A percentile compares a stretch with the other conserved stretches of the same genome.
Conservation (phyloP, 1,140 invertebrate species). For the Trachymyrmex septentrionalis region DNA sequence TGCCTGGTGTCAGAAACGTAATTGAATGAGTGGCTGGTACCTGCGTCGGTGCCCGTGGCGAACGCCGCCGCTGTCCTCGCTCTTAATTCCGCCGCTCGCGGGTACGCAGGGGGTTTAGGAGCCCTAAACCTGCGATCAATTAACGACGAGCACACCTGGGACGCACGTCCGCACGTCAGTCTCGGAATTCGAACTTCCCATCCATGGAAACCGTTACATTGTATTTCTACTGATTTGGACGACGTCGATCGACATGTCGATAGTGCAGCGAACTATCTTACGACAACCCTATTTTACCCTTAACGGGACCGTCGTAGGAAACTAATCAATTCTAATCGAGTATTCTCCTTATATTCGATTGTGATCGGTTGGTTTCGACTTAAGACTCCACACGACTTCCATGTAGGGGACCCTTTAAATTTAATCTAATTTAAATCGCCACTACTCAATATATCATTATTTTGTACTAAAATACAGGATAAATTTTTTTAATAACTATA, state of each 20-base stretch:
- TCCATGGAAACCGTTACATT: not conserved
- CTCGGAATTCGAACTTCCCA: constrained; percentile 53
- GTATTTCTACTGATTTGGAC: not conserved
- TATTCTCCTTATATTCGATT: no score
- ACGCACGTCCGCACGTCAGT: constrained; percentile 62
- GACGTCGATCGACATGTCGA: not conserved
- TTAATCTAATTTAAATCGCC: no score
- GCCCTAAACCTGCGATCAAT: constrained; percentile 84
- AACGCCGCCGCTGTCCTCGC: constrained; percentile 80
- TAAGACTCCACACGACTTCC: no score
- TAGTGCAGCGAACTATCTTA: not conserved
- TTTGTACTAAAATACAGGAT: no score
- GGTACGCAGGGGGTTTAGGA: constrained; percentile 66
- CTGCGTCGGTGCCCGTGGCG: constrained; percentile 80
- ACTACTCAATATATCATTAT: no score
- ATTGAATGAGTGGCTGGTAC: constrained; percentile 84
- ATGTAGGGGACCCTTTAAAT: no score
- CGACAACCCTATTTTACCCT: not conserved
- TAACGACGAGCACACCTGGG: constrained; percentile 82
- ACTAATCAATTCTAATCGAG: no score
- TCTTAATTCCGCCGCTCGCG: constrained; percentile 82
- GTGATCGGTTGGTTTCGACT: no score
- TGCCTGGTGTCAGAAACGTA: constrained; percentile 83
- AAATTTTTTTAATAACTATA: no score
- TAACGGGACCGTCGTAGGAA: no score